Base-by-base conservation (phyloP, 2,888 invertebrate species). In the Liopterus haemorrhoidalis region DNA sequence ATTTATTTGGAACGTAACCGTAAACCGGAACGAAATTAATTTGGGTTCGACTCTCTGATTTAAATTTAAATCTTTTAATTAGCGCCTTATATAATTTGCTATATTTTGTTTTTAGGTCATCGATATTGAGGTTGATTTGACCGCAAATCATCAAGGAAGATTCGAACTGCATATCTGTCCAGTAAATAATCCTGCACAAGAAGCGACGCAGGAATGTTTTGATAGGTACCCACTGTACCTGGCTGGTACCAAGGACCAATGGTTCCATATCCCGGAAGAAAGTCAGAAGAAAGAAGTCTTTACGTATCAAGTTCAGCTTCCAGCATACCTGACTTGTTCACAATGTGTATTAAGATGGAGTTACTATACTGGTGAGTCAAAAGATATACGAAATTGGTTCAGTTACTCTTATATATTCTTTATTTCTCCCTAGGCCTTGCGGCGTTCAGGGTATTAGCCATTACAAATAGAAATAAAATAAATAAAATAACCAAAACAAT, bases 321-420 rank as follows among this genome's bases (percentile, higher is more conserved):
- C 93, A 0, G 73, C 86, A 0, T 88, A 84, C 58, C 66, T 93
- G 2, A 88, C 88, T 0, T 93, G 92, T 59, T 81, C 85, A 0
- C 89, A 90, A 57, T 93, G 93, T 60, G 87, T 93, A 3, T 64
- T 93, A n/a, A 91, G 92, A 62, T 93, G 93, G 93, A 89, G 82
- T 45, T 93, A 92, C 65, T 85, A 82, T 55, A 90, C 92, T 45
- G 86, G 87, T 77, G 59, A 51, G 46, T 41, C 16, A 19, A 20
- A 25, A 43, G 11, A 40, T n/a, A n/a, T n/a, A n/a, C n/a, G n/a
- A n/a, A n/a, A n/a, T n/a, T n/a, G n/a, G n/a, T n/a, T n/a, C n/a
- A n/a, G n/a, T n/a, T n/a, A n/a, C n/a, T n/a, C n/a, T n/a, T n/a
- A n/a, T n/a, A n/a, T n/a, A n/a, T n/a, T n/a, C n/a, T n/a, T n/a